These are phyloP conservation scores for Petrocephalus schoutedeni DNA, from an alignment of 2,797 vertebrate species.

Conservation along the genomic window DNA sequence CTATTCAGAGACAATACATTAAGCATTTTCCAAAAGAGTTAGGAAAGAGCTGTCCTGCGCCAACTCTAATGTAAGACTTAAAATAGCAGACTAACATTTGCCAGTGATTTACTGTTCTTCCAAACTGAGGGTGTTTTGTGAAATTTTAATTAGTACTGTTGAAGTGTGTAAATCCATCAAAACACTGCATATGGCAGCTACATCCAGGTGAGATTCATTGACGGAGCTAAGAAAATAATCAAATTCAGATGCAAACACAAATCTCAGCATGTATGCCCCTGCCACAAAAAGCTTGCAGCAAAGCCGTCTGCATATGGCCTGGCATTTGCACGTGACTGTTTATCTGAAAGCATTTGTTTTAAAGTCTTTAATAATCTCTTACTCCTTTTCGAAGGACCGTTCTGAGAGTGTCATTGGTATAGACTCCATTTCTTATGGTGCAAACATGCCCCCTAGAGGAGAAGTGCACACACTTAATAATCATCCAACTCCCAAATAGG, in stretches of 20 bases:
- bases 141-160: conserved; percentile 5
- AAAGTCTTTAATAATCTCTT: neutral
- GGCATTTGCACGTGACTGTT: neutral
- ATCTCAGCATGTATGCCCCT: neutral
- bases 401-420: neutral
- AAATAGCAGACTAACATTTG: conserved; percentile 17
- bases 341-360: neutral
- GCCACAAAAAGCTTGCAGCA: neutral
- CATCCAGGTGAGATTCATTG: neutral
- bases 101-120: conserved; percentile 22
- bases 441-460: neutral
- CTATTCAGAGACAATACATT: conserved; percentile 18
- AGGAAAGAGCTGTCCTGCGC: neutral
- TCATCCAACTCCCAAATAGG: neutral
- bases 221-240: neutral
- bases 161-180: neutral
- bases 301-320: neutral
- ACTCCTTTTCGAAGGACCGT: neutral
- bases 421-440: neutral
- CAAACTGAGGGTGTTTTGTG: conserved; percentile 3
- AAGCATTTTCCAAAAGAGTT: conserved; percentile 15
- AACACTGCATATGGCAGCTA: neutral
- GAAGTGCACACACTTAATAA: neutral
- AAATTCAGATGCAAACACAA: neutral
- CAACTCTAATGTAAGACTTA: conserved; percentile 9